Base-by-base conservation (phyloP, 2,797 vertebrate genomes). In the Siniperca undulata region DNA sequence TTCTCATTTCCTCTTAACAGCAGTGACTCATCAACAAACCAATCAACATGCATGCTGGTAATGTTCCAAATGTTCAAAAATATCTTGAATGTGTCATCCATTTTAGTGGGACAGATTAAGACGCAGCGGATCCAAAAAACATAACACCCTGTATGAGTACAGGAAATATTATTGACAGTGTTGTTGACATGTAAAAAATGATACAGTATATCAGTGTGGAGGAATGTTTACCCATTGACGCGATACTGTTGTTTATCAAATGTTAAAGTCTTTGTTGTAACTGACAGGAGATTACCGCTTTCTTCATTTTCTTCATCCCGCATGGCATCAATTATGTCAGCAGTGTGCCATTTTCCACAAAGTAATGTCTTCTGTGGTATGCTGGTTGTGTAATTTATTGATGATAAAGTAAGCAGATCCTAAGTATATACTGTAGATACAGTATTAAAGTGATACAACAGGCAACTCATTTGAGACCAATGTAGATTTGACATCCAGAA, bases 131-230 rank as follows among this genome's bases (percentile, higher is more conserved):
- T 78, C 20, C 6, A 17, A 36, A 64, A 44, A 74, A 73, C 48
- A 50, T 2, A 70, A 67, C 82, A 72, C 36, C 50, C 65, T 16
- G 53, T 38, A n/a, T 46, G 50, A 56, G 13, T 19, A 34, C 78
- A 61, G 50, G 44, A 80, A 81, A 85, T 73, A 58, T 67, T 69
- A 70, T 81, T 74, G 79, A 77, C 77, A 66, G 70, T 71, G 76
- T 78, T 76, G 64, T 79, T 62, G 67, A 78, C 64, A 60, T 86
- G 74, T 80, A 80, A 70, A 62, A 80, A 72, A 80, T 36, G 48
- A 82, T 62, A 46, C 36, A 66, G 27, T 71, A 36, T 80, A 53
- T 77, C 62, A 30, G 7, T 20, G 61, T 64, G 58, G 14, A 75
- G 59, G n/a, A 56, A 42, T 50, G 60, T 74, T 60, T 56, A 69